phyloP scores from a whole-genome alignment of 2,888 invertebrate genomes.

The Stenolophus ochropezus region DNA sequence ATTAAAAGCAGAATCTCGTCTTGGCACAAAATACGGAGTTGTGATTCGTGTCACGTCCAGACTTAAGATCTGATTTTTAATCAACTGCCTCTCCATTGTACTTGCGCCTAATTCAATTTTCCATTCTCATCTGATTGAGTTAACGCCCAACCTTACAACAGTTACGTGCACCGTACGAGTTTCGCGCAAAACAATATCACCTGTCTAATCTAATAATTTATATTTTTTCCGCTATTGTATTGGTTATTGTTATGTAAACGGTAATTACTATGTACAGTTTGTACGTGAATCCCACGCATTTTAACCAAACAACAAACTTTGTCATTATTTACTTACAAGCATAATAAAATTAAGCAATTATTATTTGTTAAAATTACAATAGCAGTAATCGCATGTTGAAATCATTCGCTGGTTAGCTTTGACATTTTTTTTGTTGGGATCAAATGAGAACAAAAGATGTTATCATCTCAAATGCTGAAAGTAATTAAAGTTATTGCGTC shows the following conservation, averaged over 20 bases:
- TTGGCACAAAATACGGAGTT: slow-evolving; percentile 23
- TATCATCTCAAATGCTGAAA: background rate
- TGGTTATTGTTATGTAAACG: slow-evolving; percentile 29
- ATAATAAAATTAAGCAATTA: slow-evolving; percentile 35
- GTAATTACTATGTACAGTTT: slow-evolving; percentile 12
- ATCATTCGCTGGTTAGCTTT: too few species aligned
- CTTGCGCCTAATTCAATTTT: slow-evolving; percentile 30
- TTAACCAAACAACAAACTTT: background rate
- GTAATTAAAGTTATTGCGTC: background rate
- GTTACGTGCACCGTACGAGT: background rate
- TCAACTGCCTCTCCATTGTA: slow-evolving; percentile 34
- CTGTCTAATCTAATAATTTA: slow-evolving; percentile 37
- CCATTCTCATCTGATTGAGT: slow-evolving; percentile 42
- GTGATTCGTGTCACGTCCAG: slow-evolving; percentile 27
- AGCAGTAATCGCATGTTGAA: background rate
- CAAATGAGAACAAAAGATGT: background rate
- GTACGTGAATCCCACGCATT: slow-evolving; percentile 19
- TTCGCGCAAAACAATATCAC: slow-evolving; percentile 24
- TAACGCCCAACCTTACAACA: slow-evolving; percentile 27
- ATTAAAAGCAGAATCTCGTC: slow-evolving; percentile 12
- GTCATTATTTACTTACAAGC: background rate
- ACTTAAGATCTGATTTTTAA: slow-evolving; percentile 41
- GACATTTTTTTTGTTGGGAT: too few species aligned
- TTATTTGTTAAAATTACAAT: slow-evolving; percentile 13
- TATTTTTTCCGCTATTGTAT: slow-evolving; percentile 36